Percentiles rank a stretch among this genome's conserved stretches.
These are phyloP conservation scores for Aulostomus chinensis DNA, from an alignment of 2,797 vertebrate genomes.

Conservation along the genomic window DNA sequence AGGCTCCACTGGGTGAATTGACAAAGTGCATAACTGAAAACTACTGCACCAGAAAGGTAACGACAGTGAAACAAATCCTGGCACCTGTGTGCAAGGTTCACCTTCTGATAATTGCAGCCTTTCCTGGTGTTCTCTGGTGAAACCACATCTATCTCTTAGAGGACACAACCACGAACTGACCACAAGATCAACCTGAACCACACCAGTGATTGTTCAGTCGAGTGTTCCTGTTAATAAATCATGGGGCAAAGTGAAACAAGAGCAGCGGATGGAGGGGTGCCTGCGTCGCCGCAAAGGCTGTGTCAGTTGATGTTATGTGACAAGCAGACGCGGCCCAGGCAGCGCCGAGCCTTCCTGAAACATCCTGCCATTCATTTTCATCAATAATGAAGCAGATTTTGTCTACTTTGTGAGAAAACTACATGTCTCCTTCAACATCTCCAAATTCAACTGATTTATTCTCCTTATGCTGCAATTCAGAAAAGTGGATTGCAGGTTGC, in stretches of 20 bases:
- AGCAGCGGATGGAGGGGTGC: conserved; percentile 26
- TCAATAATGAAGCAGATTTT: conserved; percentile 65
- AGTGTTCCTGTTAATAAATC: conserved; percentile 68
- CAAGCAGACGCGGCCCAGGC: conserved; percentile 50
- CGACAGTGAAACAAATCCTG: too few relatives aligned
- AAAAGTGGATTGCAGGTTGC: conserved; percentile 44
- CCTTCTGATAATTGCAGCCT: background rate
- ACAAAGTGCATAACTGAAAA: too few relatives aligned
- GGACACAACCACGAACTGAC: conserved; percentile 2
- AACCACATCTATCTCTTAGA: conserved; percentile 11
- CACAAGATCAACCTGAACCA: conserved; percentile 22
- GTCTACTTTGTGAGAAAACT: conserved; percentile 28
- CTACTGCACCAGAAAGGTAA: too few relatives aligned
- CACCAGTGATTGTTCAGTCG: conserved; percentile 23
- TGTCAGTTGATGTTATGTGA: conserved; percentile 69
- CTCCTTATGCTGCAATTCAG: conserved; percentile 33
- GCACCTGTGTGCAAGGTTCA: too few relatives aligned
- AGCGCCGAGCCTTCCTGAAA: conserved; percentile 41
- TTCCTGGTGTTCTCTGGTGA: conserved; percentile 1
- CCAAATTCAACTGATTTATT: conserved; percentile 24
- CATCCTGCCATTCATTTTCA: conserved; percentile 58
- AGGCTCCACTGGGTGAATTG: too few relatives aligned
- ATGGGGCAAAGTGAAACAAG: conserved; percentile 59
- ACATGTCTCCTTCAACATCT: too few relatives aligned
- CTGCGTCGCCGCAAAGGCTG: conserved; percentile 21